Conservation (phyloP, 2,113 vertebrate genomes). For the Suricata suricatta region DNA sequence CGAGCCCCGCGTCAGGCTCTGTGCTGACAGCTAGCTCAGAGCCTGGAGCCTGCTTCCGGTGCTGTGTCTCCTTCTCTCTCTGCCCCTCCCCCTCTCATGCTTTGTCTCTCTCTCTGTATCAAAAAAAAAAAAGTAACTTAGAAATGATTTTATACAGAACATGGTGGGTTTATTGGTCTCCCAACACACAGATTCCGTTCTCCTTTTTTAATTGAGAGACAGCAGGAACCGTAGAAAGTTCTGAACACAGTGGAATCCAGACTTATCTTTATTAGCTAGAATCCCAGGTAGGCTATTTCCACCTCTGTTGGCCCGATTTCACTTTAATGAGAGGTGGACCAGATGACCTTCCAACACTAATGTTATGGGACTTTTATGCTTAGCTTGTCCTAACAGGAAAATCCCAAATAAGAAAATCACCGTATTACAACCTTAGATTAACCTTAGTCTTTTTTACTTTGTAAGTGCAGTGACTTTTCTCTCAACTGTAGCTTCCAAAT, state of each 20-base stretch:
- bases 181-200: not conserved
- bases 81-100: too few species aligned
- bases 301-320: not conserved
- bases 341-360: not conserved
- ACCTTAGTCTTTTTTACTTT: not conserved
- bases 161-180: not conserved
- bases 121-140: not conserved
- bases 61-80: too few species aligned
- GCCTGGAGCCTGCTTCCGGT: too few species aligned
- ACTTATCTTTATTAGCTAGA: conserved; percentile 19
- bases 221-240: not conserved
- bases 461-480: not conserved
- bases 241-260: not conserved
- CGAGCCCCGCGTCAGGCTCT: too few species aligned
- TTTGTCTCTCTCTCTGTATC: too few species aligned
- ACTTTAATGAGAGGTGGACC: not conserved
- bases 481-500: not conserved
- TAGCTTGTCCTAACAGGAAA: not conserved
- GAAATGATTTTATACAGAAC: conserved; percentile 1
- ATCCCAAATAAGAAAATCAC: not conserved
- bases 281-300: not conserved
- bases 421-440: not conserved
- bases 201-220: conserved; percentile 14
- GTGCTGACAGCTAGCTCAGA: too few species aligned
- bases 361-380: not conserved